Percentiles rank a stretch among this genome's conserved stretches.
These are phyloP conservation scores for Hippolais icterina DNA, from an alignment of 2,113 vertebrate species.

Conservation along the genomic window DNA sequence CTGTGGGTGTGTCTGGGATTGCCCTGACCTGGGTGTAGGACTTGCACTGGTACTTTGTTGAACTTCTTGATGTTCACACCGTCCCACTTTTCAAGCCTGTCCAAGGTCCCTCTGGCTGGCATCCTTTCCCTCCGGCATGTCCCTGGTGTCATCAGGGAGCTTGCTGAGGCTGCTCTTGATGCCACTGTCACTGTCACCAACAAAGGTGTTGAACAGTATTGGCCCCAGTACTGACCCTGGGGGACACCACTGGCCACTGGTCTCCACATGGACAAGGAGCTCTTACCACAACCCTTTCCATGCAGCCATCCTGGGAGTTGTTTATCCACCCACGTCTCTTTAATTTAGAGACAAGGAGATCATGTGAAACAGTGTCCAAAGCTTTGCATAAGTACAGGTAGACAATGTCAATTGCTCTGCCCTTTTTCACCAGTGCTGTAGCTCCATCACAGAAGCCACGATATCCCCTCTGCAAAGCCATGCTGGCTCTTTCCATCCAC, in stretches of 20 bases:
- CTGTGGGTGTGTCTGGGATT: background rate
- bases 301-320: too few species aligned
- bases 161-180: background rate
- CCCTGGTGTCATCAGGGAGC: background rate
- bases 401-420: background rate
- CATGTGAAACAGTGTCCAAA: background rate
- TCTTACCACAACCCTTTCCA: background rate
- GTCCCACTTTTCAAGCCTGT: background rate
- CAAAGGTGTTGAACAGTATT: background rate
- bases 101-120: background rate
- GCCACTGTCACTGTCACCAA: background rate
- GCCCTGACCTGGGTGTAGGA: fast-evolving
- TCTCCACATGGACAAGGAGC: background rate
- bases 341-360: too few species aligned
- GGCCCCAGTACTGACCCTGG: fast-evolving
- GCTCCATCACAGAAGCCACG: background rate
- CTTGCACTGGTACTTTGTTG: background rate
- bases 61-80: background rate
- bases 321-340: background rate
- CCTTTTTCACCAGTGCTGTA: background rate
- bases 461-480: too few species aligned
- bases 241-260: background rate
- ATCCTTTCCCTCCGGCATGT: background rate
- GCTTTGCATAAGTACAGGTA: background rate
- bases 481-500: background rate